phyloP scores from a whole-genome alignment of 2,797 vertebrate species.

The Saxicola maurus region DNA sequence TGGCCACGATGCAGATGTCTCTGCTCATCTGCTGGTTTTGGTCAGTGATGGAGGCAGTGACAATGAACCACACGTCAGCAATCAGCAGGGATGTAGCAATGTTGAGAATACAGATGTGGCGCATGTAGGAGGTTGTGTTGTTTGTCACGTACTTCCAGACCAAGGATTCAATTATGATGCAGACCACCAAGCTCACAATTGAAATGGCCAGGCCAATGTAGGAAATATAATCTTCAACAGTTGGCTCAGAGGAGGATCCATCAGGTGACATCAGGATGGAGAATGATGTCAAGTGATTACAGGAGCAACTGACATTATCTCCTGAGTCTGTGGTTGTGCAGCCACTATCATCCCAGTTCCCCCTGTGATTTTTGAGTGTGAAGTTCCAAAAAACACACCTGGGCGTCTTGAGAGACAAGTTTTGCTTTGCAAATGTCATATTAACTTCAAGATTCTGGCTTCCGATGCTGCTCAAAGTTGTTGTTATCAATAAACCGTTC shows the following conservation, averaged over 20 bases:
- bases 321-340: constrained; percentile 29
- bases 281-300: constrained; percentile 87
- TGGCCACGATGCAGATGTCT: constrained; percentile 72
- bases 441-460: constrained; percentile 52
- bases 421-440: constrained; percentile 74
- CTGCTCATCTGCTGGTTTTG: constrained; percentile 15
- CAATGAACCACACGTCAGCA: constrained; percentile 86
- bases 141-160: constrained; percentile 86
- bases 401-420: constrained; percentile 36
- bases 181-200: constrained; percentile 78
- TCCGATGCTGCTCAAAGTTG: constrained; percentile 53
- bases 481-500: constrained; percentile 77
- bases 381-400: constrained; percentile 92
- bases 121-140: constrained; percentile 83
- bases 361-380: constrained; percentile 27
- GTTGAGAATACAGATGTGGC: constrained; percentile 87
- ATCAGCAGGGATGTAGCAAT: constrained; percentile 84
- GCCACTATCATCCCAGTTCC: constrained; percentile 78
- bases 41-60: constrained; percentile 65
- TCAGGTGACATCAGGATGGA: constrained; percentile 87
- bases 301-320: constrained; percentile 70
- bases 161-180: constrained; percentile 82
- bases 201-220: constrained; percentile 84
- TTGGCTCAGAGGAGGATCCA: rapidly evolving
- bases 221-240: constrained; percentile 69